Base-by-base conservation (phyloP, 1,140 invertebrate species). In the Psix sp. region DNA sequence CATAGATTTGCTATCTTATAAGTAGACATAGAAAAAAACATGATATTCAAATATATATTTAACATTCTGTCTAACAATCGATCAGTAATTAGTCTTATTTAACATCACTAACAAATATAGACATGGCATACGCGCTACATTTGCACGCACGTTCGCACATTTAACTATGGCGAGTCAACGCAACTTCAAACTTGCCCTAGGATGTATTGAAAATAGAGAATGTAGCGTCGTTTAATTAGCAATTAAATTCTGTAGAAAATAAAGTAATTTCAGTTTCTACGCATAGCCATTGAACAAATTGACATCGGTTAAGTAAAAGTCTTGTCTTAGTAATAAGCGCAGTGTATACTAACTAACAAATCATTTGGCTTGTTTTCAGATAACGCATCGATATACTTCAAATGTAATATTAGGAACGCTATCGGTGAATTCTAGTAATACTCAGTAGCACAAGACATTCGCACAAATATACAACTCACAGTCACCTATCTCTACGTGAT, bases 301-400 rank as follows among this genome's bases (percentile, higher is more conserved):
- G 21, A 24, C 21, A 24, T 24, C 21, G 3, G 3, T 7, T 35
- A 3, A 20, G 11, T 49, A 5, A 17, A 42, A 56, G 24, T 43
- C 1, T 24, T 24, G 31, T 21, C 4, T 5, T 16, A 24, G 26
- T 49, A 1, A 9, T 42, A 24, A 26, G 26, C 35, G 36, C 29
- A 40, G 21, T n/a, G 13, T 15, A n/a, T 56, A 66, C 24, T 36
- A 62, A 60, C 52, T 65, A 73, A 73, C 40, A 42, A 66, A 49
- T 62, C 48, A 67, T 74, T 74, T 74, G 62, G 71, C 62, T 57
- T 67, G 48, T 16, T 62, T 17, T 62, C 29, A 56, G 42, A 62
- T 42, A 56, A 66, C 18, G 20, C 13, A 51, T 31, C 48, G 33
- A 42, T 36, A 52, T 21, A 60, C 24, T 43, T 18, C 24, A 18